These are phyloP conservation scores for Neoniphon sammara DNA, from an alignment of 2,797 vertebrate genomes.

Conservation along the genomic window DNA sequence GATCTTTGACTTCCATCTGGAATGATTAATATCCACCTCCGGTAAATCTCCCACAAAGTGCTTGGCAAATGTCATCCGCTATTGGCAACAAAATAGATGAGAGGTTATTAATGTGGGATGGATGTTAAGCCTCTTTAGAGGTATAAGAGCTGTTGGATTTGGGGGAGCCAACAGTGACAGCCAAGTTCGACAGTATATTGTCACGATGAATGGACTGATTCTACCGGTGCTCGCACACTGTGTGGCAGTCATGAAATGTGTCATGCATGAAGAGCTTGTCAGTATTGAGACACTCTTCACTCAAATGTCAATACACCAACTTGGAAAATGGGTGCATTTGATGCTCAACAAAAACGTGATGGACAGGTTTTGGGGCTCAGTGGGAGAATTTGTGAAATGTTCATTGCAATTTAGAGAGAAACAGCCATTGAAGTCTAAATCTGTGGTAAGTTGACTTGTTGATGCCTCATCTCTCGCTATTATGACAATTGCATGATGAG, in stretches of 20 bases:
- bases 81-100: conserved; percentile 28
- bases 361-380: background rate
- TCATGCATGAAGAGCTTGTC: background rate
- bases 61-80: conserved; percentile 36
- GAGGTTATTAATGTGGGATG: conserved; percentile 3
- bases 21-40: conserved; percentile 60
- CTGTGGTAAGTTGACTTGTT: background rate
- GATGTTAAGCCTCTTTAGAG: conserved; percentile 8
- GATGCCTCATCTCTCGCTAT: conserved; percentile 5
- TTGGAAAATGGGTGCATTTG: background rate
- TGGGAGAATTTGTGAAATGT: no score
- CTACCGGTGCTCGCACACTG: background rate
- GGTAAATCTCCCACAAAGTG: conserved; percentile 8
- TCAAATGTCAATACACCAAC: no score
- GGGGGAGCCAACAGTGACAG: conserved; percentile 16
- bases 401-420: conserved; percentile 17
- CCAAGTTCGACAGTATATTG: background rate
- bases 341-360: background rate
- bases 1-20: conserved; percentile 59
- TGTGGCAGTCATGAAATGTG: background rate
- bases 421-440: background rate
- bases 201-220: background rate
- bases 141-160: conserved; percentile 17
- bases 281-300: background rate
- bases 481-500: conserved; percentile 1